Base-by-base conservation (phyloP, 2,888 invertebrate species). In the Metopia argyrocephala region DNA sequence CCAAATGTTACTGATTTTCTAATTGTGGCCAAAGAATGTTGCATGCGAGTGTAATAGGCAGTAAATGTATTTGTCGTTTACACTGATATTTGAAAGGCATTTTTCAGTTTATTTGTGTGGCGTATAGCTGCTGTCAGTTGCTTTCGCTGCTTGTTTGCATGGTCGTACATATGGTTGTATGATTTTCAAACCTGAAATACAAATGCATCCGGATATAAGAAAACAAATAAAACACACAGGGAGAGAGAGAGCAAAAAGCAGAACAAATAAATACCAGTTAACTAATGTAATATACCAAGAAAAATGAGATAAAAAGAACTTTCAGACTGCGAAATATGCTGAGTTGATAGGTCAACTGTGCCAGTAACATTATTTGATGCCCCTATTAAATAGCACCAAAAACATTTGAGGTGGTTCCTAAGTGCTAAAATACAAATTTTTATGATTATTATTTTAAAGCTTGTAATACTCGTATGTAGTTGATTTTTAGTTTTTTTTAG, bases 361-460 rank as follows among this genome's bases (percentile, higher is more conserved):
- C 4, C 45, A 71, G 45, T 71, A 15, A 38, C 21, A 28, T 71
- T n/a, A 62, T 62, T 61, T 9, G 20, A 15, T 45, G 61, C 70
- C 50, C n/a, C 45, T 23, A 62, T 46, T 54, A 54, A 54, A 54
- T 18, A 6, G 5, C 27, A 20, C 38, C 15, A 15, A 15, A 38
- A 52, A 23, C 50, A 38, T 38, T 25, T 61, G 9, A 28, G 27
- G 56, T 15, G 15, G 38, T 4, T 3, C 3, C 2, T n/a, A n/a
- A n/a, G n/a, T n/a, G n/a, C n/a, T n/a, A n/a, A n/a, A n/a, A n/a
- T n/a, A n/a, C n/a, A n/a, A n/a, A n/a, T n/a, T n/a, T n/a, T n/a
- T n/a, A n/a, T n/a, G n/a, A n/a, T n/a, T n/a, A n/a, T n/a, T n/a
- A n/a, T n/a, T n/a, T n/a, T n/a, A n/a, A n/a, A n/a, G n/a, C n/a